Evolutionary conservation across 2,113 vertebrate genomes (phyloP).

Genomic region (Lophotis ruficrista): DNA sequence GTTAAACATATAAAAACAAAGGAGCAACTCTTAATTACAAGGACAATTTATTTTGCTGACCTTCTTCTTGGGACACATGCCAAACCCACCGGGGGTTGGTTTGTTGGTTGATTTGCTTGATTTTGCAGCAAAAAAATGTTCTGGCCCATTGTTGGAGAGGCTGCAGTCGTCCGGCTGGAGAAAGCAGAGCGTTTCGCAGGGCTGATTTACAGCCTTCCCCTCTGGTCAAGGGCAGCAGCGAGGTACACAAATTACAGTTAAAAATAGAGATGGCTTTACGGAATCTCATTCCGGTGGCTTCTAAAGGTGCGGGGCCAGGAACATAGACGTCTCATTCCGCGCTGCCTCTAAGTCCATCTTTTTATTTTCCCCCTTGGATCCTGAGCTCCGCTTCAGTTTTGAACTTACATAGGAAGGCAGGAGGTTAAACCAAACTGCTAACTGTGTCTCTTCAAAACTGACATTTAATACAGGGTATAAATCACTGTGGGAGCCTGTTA

Average conservation of each 20-base stretch:
- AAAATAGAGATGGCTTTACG: conserved; percentile 33
- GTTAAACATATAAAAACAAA: conserved; percentile 58
- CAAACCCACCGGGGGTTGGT: conserved; percentile 10
- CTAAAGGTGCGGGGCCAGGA: background rate
- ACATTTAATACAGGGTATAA: conserved; percentile 97
- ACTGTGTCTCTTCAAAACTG: conserved; percentile 92
- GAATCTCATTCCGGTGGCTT: background rate
- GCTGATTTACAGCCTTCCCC: conserved; percentile 31
- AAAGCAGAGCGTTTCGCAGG: background rate
- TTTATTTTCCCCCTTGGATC: conserved; percentile 23
- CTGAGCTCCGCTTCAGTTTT: conserved; percentile 65
- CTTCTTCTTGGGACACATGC: conserved; percentile 41
- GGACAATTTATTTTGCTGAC: conserved; percentile 53
- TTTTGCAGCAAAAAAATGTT: conserved; percentile 8
- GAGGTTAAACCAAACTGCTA: conserved; percentile 88
- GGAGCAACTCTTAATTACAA: conserved; percentile 54
- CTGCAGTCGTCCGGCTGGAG: background rate
- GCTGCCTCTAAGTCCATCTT: background rate
- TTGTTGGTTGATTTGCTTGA: background rate
- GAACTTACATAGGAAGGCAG: conserved; percentile 80
- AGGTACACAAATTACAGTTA: background rate
- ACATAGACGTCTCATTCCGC: background rate
- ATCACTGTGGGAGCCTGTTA: conserved; percentile 92
- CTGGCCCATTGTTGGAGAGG: background rate
- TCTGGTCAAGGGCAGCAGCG: background rate